A percentile compares a stretch with the other conserved stretches of the same genome.
Evolutionary conservation across 2,888 invertebrate species (phyloP).

Genomic region (Xylota segnis): DNA sequence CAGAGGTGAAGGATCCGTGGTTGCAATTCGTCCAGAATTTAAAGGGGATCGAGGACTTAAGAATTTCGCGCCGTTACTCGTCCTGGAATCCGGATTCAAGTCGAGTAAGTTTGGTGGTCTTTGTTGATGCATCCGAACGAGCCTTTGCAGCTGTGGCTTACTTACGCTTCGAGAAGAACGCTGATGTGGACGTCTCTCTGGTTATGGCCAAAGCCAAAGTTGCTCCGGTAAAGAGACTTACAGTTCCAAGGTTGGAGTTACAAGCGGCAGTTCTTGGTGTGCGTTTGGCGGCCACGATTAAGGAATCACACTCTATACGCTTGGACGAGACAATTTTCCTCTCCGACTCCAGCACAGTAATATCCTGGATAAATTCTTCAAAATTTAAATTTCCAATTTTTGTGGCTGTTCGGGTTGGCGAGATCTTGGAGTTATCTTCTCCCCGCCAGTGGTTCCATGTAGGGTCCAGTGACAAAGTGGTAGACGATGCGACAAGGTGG

Average conservation of each 20-base stretch:
- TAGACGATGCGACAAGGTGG: too few species aligned
- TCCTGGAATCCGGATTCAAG: background rate
- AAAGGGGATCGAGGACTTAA: background rate
- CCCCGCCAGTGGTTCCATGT: too few species aligned
- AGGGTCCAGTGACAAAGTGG: too few species aligned
- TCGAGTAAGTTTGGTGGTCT: background rate
- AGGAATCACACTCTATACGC: background rate
- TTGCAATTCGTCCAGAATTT: too few species aligned
- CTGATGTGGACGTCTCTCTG: constrained; percentile 4
- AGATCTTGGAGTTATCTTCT: too few species aligned
- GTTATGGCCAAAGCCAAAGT: constrained; percentile 6
- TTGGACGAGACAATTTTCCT: background rate
- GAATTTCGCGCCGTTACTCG: background rate
- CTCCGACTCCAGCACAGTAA: background rate
- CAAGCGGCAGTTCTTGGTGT: background rate
- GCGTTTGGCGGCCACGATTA: background rate
- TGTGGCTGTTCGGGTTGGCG: too few species aligned
- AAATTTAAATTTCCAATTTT: background rate
- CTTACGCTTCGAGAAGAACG: constrained; percentile 7
- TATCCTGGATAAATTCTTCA: constrained; percentile 1
- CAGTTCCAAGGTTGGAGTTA: background rate
- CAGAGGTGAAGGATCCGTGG: too few species aligned
- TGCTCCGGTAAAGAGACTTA: background rate
- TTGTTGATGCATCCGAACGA: background rate
- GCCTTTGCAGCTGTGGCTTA: constrained; percentile 9